Conservation (phyloP, 2,888 invertebrate genomes). For the Phengaris arion region DNA sequence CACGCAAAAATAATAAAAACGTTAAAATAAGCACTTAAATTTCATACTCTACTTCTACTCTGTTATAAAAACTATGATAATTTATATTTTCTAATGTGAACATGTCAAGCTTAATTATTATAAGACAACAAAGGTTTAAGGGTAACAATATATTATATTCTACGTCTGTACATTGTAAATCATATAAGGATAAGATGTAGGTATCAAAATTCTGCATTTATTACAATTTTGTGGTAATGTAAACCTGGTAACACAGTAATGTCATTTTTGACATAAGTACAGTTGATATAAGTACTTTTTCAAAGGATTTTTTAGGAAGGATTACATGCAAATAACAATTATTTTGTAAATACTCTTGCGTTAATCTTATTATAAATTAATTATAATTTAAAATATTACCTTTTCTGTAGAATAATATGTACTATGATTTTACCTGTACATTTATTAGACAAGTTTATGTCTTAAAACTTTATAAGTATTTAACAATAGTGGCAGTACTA, state of each 20-base stretch:
- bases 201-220: conserved; percentile 3
- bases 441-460: not conserved
- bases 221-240: conserved; percentile 16
- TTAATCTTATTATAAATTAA: not conserved
- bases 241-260: conserved; percentile 20
- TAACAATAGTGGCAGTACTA: conserved; percentile 10
- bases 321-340: not conserved
- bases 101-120: not conserved
- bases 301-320: not conserved
- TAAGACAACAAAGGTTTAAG: not conserved
- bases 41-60: not conserved
- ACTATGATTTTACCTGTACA: not conserved
- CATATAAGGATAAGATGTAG: not conserved
- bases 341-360: not conserved
- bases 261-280: conserved; percentile 16
- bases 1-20: no score
- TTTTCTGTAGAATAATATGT: not conserved
- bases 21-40: not conserved
- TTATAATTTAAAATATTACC: not conserved
- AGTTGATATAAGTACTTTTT: conserved; percentile 19
- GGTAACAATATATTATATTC: not conserved
- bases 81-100: conserved; percentile 1
- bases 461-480: conserved; percentile 10
- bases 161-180: not conserved
- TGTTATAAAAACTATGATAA: conserved; percentile 18